Evolutionary conservation across 2,797 vertebrate genomes (phyloP), one percentile per base, ranked within the genome.

Genomic region (Borostomias antarcticus): DNA sequence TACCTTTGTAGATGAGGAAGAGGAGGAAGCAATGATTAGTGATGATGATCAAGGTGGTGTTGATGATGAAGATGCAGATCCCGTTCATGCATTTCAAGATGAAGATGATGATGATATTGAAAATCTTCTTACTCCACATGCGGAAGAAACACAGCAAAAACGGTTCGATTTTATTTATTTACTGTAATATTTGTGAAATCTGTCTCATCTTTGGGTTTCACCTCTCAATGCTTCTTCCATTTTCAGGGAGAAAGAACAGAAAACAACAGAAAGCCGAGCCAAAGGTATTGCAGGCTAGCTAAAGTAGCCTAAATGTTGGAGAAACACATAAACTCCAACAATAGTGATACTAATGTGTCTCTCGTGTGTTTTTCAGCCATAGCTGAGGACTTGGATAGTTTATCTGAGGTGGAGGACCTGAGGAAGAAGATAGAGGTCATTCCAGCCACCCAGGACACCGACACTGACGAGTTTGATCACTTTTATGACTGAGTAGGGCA

Each of bases 391-490:
- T 51, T 83, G 62, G 43, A 60, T 28, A 76, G 62, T 32, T 80
- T 84, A 51, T 82, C 72, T 67, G 64, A 67, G 30, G 56, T 64
- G 5, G 77, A 63, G 63, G 50, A 72, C 29, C 48, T 1, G 1
- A 21, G 72, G 33, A 43, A 19, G 45, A 62, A 56, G 0, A 62
- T 30, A 10, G 58, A 77, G 33, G 57, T 15, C 53, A 1, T 17
- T 26, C 53, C 50, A n/a, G 40, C 2, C 0, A 58, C 70, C 19
- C 37, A 59, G 0, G 70, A 62, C 0, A 79, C 65, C 5, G 79
- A 89, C 70, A 86, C 87, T 2, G 89, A 91, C 47, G 88, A 89
- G 70, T 91, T 86, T 70, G 89, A 93, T 73, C 60, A 89, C 75
- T 94, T 94, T 74, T 93, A 91, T 67, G 87, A 90, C 32, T 64